A percentile compares a stretch with the other conserved stretches of the same genome.
phyloP scores from a whole-genome alignment of 2,888 invertebrate species.

The Cabera pusaria region DNA sequence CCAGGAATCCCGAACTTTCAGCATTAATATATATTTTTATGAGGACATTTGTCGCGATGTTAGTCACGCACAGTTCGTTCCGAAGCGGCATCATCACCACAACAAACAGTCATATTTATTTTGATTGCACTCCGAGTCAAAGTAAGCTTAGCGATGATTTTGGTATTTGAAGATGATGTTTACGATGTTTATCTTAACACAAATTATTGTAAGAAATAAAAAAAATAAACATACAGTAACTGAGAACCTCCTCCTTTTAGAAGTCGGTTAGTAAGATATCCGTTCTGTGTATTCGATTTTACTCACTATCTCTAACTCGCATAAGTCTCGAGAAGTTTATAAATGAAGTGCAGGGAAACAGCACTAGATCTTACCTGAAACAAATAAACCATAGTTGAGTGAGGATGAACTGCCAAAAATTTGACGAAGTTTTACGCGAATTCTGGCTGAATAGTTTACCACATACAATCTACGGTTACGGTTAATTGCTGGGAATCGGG shows the following conservation, averaged over 20 bases:
- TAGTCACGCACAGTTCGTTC: constrained; percentile 15
- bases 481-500: no score
- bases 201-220: no score
- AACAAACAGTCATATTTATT: constrained; percentile 26
- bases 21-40: constrained; percentile 20
- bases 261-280: no score
- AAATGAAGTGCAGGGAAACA: no score
- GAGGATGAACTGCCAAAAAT: constrained; percentile 1
- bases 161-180: constrained; percentile 5
- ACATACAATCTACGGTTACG: neutral
- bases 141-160: constrained; percentile 1
- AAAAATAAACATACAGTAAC: no score
- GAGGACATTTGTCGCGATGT: constrained; percentile 16
- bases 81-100: constrained; percentile 17
- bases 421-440: constrained; percentile 5
- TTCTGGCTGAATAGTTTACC: neutral
- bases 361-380: constrained; percentile 36
- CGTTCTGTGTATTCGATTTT: no score
- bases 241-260: no score
- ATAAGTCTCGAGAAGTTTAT: no score
- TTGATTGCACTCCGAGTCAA: constrained; percentile 14
- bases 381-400: constrained; percentile 24
- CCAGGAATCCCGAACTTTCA: constrained; percentile 24
- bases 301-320: no score
- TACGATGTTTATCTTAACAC: constrained; percentile 1